Percentiles rank a stretch among this genome's conserved stretches.
Conservation (phyloP, 2,797 vertebrate species). For the Eidolon dupreanum region DNA sequence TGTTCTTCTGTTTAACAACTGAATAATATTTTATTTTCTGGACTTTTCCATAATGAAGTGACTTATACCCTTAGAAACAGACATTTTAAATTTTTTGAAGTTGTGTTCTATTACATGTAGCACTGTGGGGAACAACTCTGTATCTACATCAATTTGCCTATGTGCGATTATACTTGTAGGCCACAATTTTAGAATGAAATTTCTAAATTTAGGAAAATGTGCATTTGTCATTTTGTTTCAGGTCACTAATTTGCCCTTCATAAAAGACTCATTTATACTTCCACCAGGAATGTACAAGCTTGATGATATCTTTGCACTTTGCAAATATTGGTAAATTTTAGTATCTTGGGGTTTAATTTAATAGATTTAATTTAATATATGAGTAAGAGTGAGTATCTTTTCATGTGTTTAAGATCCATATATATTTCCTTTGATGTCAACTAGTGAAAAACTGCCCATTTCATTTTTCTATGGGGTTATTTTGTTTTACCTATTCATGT, state of each 20-base stretch:
- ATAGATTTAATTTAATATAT: slow-evolving; percentile 14
- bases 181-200: neutral
- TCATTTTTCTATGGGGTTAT: neutral
- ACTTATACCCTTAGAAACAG: neutral
- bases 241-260: neutral
- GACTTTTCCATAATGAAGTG: neutral
- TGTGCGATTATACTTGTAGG: neutral
- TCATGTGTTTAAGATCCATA: neutral
- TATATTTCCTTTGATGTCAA: neutral
- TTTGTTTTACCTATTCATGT: neutral
- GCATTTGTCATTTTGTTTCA: neutral
- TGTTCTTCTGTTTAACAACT: neutral
- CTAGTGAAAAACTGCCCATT: neutral
- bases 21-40: neutral
- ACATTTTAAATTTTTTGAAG: slow-evolving; percentile 19
- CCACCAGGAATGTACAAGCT: neutral
- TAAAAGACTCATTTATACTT: neutral
- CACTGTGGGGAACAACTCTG: neutral
- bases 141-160: neutral
- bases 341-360: neutral
- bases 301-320: neutral
- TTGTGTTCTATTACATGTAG: neutral
- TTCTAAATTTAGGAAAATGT: neutral
- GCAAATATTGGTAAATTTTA: neutral
- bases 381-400: neutral